A percentile compares a stretch with the other conserved stretches of the same genome.
These are phyloP conservation scores for Ostrea edulis DNA, from an alignment of 1,140 invertebrate genomes.

Conservation along the genomic window DNA sequence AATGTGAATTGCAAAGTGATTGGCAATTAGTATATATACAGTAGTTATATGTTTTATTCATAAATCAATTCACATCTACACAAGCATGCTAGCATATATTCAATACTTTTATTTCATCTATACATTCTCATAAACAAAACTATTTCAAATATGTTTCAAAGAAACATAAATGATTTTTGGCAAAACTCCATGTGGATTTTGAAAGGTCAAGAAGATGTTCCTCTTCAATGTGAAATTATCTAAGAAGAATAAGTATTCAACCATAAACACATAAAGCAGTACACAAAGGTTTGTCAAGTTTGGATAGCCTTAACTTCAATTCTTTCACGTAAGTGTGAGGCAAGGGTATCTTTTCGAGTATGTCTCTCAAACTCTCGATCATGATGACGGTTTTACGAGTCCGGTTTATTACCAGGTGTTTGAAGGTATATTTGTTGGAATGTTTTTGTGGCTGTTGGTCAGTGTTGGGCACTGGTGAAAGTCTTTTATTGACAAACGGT, in stretches of 20 bases:
- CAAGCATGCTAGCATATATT: too few species aligned
- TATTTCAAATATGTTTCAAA: too few species aligned
- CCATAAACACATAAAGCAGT: background rate
- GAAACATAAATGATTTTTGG: too few species aligned
- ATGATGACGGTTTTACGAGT: constrained; percentile 2
- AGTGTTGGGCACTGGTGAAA: background rate
- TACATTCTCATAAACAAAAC: too few species aligned
- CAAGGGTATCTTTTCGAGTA: constrained; percentile 11
- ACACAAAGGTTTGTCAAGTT: constrained; percentile 8
- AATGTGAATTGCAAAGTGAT: too few species aligned
- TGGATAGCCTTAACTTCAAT: background rate
- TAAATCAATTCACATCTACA: too few species aligned
- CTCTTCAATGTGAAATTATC: background rate
- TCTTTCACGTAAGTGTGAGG: background rate
- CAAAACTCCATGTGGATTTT: background rate
- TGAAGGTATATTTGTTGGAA: constrained; percentile 25
- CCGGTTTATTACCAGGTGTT: constrained; percentile 8
- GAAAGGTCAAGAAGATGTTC: constrained; percentile 3
- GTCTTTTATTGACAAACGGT: constrained; percentile 24
- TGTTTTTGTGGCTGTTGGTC: constrained; percentile 15
- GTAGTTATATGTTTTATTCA: too few species aligned
- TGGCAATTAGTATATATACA: too few species aligned
- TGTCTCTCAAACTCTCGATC: background rate
- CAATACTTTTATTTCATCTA: too few species aligned
- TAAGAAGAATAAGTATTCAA: background rate